A percentile compares a stretch with the other conserved stretches of the same genome.
phyloP scores from a whole-genome alignment of 2,888 invertebrate genomes.

The Argyra leucocephala region DNA sequence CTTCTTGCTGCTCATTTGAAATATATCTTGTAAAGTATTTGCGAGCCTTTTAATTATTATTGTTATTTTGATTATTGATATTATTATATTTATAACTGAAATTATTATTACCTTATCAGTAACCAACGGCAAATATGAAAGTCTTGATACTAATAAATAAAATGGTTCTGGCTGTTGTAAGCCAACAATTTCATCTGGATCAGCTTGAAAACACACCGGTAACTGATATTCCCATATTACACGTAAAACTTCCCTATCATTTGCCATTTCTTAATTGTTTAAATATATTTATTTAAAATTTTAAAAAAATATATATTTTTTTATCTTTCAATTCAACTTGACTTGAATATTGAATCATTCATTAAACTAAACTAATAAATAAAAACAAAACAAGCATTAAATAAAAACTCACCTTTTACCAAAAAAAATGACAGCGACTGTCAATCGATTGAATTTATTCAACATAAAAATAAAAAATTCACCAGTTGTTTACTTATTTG shows the following conservation, averaged over 20 bases:
- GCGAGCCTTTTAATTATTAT: constrained; percentile 54
- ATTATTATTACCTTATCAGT: constrained; percentile 70
- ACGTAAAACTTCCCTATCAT: constrained; percentile 86
- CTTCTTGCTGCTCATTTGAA: constrained; percentile 68
- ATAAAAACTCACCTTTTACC: too few relatives aligned
- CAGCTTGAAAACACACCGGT: constrained; percentile 83
- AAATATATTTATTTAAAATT: neutral
- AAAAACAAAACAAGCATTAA: too few relatives aligned
- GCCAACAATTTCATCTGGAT: constrained; percentile 79
- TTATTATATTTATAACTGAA: neutral
- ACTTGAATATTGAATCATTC: too few relatives aligned
- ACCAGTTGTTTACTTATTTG: too few relatives aligned
- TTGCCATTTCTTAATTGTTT: constrained; percentile 62
- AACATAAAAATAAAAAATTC: too few relatives aligned
- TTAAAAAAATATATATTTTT: too few relatives aligned
- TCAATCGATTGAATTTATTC: too few relatives aligned
- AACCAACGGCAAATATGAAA: constrained; percentile 89
- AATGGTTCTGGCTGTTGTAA: constrained; percentile 85
- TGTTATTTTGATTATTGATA: neutral
- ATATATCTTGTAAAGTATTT: constrained; percentile 80
- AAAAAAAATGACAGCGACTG: too few relatives aligned
- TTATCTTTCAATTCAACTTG: too few relatives aligned
- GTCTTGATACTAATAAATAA: constrained; percentile 84
- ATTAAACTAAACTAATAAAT: too few relatives aligned
- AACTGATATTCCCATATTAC: constrained; percentile 95